Percentiles rank a stretch among this genome's conserved stretches.
These are phyloP conservation scores for Lomographa bimaculata DNA, from an alignment of 2,888 invertebrate genomes.

Conservation along the genomic window DNA sequence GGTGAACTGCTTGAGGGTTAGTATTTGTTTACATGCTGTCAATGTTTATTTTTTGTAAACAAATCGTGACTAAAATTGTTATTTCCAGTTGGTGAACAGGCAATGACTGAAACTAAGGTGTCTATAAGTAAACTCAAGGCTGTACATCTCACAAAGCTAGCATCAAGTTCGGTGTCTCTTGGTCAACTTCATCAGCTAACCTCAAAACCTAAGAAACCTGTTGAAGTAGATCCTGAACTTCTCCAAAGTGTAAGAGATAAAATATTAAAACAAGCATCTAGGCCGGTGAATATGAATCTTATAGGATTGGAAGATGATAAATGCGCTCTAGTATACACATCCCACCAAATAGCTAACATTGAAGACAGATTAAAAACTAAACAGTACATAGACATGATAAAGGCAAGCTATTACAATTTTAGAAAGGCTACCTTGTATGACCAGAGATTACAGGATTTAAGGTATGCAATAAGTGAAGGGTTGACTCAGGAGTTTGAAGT, in stretches of 20 bases:
- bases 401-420: constrained; percentile 78
- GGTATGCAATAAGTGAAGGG: constrained; percentile 77
- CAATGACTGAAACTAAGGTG: constrained; percentile 86
- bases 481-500: constrained; percentile 69
- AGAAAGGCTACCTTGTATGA: constrained; percentile 73
- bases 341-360: constrained; percentile 55
- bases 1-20: constrained; percentile 88
- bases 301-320: constrained; percentile 67
- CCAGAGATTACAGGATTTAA: constrained; percentile 70
- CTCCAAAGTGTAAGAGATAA: constrained; percentile 70
- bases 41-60: constrained; percentile 27
- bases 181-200: constrained; percentile 84
- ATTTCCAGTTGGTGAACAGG: constrained; percentile 84
- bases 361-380: constrained; percentile 64
- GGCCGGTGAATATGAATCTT: constrained; percentile 36
- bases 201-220: constrained; percentile 51
- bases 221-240: constrained; percentile 69
- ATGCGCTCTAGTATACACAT: constrained; percentile 71
- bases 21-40: constrained; percentile 32
- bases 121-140: constrained; percentile 87
- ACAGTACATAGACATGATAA: constrained; percentile 64
- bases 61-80: constrained; percentile 19
- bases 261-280: constrained; percentile 56
- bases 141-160: constrained; percentile 86
- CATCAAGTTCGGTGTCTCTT: constrained; percentile 81